Base-by-base conservation (phyloP, 2,888 invertebrate species). In the Argyresthia goedartella region DNA sequence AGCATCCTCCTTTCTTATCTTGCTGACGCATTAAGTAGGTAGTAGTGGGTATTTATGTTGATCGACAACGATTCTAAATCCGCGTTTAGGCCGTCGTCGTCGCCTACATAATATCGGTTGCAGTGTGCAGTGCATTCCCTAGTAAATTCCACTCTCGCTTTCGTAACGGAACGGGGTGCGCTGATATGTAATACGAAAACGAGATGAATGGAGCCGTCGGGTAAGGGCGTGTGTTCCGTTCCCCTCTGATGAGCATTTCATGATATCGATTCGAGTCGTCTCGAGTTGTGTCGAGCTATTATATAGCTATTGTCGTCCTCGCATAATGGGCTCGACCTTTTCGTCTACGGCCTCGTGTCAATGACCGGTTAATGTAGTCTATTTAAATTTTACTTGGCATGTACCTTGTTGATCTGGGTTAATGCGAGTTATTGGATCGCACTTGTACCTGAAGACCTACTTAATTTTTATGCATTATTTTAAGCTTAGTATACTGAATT, bases 131-230 rank as follows among this genome's bases (percentile, higher is more conserved):
- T 80, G 76, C 73, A 74, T 70, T 25, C 62, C 73, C 67, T 78
- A 76, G 81, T 73, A 76, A 81, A 82, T 78, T 81, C 73, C 75
- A 78, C 85, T 85, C 81, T 85, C 85, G 77, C 85, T 84, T 85
- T 86, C 85, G 78, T 71, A 79, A 77, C 73, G 81, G 78, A 80
- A 80, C 63, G 47, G 46, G 71, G 69, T 73, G 25, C 25, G 25
- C 3, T 25, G 25, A 25, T 71, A 13, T 50, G 76, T 76, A 80
- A 81, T 80, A 82, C 80, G 81, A 80, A 82, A 85, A 82, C 81
- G 82, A 85, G 84, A 84, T 85, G 85, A 86, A 85, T 85, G 84
- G 79, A 39, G 39, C 43, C 72, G 65, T 75, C 76, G 70, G 78
- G 71, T 77, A 77, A 25, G 79, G 71, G 76, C 76, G 81, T 81